Evolutionary conservation across 2,797 vertebrate genomes (phyloP).

Genomic region (Australoheros facetus): DNA sequence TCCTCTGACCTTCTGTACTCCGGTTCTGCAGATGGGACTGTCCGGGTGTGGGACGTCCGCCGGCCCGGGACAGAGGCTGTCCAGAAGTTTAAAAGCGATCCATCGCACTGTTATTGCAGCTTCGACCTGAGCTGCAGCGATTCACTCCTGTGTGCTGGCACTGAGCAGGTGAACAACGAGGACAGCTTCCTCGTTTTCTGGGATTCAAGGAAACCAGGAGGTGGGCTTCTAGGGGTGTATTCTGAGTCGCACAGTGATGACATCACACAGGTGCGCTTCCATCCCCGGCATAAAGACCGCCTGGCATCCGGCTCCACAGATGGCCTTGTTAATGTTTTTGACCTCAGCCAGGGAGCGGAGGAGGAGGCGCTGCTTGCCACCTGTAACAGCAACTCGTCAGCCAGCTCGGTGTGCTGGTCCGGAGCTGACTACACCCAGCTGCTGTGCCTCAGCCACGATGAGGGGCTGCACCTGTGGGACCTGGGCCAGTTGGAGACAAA

Average conservation of each 20-base stretch:
- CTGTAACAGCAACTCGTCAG: slow-evolving; percentile 89
- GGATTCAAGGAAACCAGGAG: slow-evolving; percentile 80
- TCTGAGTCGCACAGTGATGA: slow-evolving; percentile 95
- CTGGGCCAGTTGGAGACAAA: slow-evolving; percentile 84
- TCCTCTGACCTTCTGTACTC: slow-evolving; percentile 81
- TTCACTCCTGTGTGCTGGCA: slow-evolving; percentile 88
- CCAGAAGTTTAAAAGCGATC: slow-evolving; percentile 83
- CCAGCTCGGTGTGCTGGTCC: slow-evolving; percentile 85
- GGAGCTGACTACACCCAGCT: slow-evolving; percentile 66
- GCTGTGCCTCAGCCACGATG: slow-evolving; percentile 84
- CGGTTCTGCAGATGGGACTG: slow-evolving; percentile 82
- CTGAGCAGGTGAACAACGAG: slow-evolving; percentile 86
- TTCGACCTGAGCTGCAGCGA: slow-evolving; percentile 88
- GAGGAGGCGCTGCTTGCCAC: slow-evolving; percentile 90
- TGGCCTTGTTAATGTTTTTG: slow-evolving; percentile 93
- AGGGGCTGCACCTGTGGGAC: slow-evolving; percentile 95
- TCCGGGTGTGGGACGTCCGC: slow-evolving; percentile 88
- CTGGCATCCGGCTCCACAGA: slow-evolving; percentile 88
- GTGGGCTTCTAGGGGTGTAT: slow-evolving; percentile 85
- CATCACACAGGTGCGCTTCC: slow-evolving; percentile 90
- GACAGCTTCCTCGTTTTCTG: slow-evolving; percentile 93
- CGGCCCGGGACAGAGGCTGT: slow-evolving; percentile 63
- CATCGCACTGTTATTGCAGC: slow-evolving; percentile 84
- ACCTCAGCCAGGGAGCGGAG: slow-evolving; percentile 86
- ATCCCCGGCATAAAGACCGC: slow-evolving; percentile 84